Evolutionary conservation across 2,888 invertebrate species (phyloP).

Genomic region (Eretmocerus hayati): DNA sequence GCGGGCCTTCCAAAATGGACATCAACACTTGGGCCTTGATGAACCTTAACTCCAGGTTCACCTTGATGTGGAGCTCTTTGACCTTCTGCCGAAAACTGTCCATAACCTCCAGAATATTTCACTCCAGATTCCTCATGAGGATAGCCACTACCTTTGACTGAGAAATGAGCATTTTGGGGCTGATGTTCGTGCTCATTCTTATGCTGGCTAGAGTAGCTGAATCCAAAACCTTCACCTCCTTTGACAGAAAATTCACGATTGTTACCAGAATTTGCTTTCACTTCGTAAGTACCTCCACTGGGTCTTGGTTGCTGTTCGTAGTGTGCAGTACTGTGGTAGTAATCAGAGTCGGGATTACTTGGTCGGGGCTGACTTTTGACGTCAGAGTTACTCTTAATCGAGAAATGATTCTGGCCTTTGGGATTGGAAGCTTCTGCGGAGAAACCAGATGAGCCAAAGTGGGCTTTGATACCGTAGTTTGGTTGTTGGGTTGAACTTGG

Average conservation of each 20-base stretch:
- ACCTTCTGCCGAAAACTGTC: neutral
- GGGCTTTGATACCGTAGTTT: neutral
- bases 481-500: neutral
- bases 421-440: neutral
- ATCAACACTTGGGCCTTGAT: neutral
- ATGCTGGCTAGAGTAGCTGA: neutral
- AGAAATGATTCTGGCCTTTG: neutral
- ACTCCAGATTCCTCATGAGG: neutral
- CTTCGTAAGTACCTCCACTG: no score
- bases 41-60: neutral
- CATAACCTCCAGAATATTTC: neutral
- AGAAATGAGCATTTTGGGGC: neutral
- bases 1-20: no score
- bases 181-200: neutral
- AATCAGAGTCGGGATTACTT: no score
- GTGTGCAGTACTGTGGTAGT: no score
- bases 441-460: constrained; percentile 1
- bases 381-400: no score
- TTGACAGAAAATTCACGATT: no score
- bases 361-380: no score
- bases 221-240: neutral
- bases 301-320: no score
- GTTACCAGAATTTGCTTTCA: no score
- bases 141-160: neutral
- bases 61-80: neutral